Percentiles rank a stretch among this genome's conserved stretches.
Evolutionary conservation across 2,888 invertebrate genomes (phyloP).

Genomic region (Antitype chi): DNA sequence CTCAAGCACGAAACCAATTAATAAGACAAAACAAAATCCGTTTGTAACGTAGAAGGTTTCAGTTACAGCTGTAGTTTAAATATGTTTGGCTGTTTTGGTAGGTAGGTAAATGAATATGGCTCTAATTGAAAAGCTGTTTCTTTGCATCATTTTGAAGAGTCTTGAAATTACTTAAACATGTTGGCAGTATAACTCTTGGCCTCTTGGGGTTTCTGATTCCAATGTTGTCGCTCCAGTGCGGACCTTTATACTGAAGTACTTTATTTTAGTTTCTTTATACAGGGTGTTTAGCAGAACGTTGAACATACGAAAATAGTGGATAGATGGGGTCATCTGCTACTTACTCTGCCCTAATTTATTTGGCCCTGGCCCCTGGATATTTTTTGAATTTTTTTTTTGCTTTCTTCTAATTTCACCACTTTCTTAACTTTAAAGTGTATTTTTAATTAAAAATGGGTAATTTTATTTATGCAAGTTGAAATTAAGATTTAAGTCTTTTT

Average conservation of each 20-base stretch:
- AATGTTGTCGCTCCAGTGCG: neutral
- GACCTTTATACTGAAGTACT: neutral
- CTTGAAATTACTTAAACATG: neutral
- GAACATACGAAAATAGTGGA: too few relatives aligned
- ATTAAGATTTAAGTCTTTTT: too few relatives aligned
- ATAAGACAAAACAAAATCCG: slow-evolving; percentile 26
- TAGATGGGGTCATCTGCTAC: too few relatives aligned
- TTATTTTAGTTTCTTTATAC: too few relatives aligned
- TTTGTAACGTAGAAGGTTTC: slow-evolving; percentile 12
- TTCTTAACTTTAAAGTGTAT: too few relatives aligned
- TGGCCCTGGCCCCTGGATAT: too few relatives aligned
- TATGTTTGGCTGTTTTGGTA: neutral
- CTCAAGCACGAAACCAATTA: slow-evolving; percentile 37
- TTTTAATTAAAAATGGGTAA: too few relatives aligned
- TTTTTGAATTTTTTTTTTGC: too few relatives aligned
- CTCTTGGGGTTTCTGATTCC: neutral
- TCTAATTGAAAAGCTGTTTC: neutral
- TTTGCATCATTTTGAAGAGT: neutral
- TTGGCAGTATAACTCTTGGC: neutral
- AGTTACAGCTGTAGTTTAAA: slow-evolving; percentile 9
- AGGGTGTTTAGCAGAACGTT: too few relatives aligned
- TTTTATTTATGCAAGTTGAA: too few relatives aligned
- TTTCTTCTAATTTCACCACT: too few relatives aligned
- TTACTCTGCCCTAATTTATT: too few relatives aligned
- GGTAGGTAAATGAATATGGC: neutral